Evolutionary conservation across 64 coral and sea anemone genomes (phyloP).

Genomic region (Hydrozoanthus tunicans): DNA sequence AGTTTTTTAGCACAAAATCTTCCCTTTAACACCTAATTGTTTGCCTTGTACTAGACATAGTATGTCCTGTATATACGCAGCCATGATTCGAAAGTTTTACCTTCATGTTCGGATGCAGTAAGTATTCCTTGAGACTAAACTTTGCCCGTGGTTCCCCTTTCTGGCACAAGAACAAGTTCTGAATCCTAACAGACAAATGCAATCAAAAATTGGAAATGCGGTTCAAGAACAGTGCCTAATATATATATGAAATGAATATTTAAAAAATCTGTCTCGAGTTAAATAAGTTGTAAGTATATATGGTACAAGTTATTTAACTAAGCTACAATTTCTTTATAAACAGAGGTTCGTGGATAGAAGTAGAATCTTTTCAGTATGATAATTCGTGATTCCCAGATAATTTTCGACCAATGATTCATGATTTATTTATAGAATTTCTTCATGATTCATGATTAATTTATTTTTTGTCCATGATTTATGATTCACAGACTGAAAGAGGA

Average conservation of each 20-base stretch:
- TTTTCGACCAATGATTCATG: too few relatives aligned
- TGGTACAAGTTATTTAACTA: too few relatives aligned
- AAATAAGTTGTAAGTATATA: too few relatives aligned
- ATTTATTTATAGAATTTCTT: too few relatives aligned
- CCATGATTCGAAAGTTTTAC: not conserved
- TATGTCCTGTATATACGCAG: not conserved
- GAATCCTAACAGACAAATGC: conserved; percentile 45
- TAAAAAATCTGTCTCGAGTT: not conserved
- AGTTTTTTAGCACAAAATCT: too few relatives aligned
- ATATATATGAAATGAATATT: not conserved
- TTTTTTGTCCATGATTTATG: too few relatives aligned
- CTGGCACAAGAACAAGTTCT: conserved; percentile 61
- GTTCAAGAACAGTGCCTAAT: not conserved
- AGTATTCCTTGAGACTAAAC: conserved; percentile 60
- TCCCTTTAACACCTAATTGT: not conserved
- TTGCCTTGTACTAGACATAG: not conserved
- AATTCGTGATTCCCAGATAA: too few relatives aligned
- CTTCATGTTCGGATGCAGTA: conserved; percentile 69
- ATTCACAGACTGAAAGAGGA: too few relatives aligned
- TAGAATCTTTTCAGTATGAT: too few relatives aligned
- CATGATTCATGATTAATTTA: too few relatives aligned
- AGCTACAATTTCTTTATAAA: too few relatives aligned
- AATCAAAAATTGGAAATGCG: not conserved
- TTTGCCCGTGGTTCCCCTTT: conserved; percentile 53
- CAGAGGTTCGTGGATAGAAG: too few relatives aligned